These are phyloP conservation scores for Taurulus bubalis DNA, from an alignment of 2,113 vertebrate genomes.

Conservation along the genomic window DNA sequence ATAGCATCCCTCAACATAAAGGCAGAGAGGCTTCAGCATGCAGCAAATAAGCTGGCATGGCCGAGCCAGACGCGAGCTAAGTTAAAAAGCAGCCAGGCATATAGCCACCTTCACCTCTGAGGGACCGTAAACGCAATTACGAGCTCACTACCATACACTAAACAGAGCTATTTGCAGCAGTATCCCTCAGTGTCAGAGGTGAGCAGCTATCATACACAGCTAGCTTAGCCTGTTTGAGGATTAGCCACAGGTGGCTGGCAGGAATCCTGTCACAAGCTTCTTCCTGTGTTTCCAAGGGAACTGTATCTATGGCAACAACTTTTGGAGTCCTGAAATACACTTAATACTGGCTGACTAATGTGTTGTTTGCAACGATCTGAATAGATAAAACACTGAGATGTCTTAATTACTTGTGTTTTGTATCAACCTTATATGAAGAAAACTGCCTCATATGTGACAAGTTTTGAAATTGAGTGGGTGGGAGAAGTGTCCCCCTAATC, in stretches of 20 bases:
- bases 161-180: background rate
- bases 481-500: background rate
- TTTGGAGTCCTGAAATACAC: constrained; percentile 73
- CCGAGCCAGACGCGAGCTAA: background rate
- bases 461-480: background rate
- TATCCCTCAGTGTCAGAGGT: background rate
- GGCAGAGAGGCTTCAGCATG: constrained; percentile 3
- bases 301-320: constrained; percentile 83
- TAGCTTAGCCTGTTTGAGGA: constrained; percentile 55
- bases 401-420: constrained; percentile 12
- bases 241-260: constrained; percentile 81
- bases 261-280: constrained; percentile 75
- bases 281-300: constrained; percentile 77
- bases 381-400: constrained; percentile 19
- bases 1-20: constrained; percentile 17
- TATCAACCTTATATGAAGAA: background rate
- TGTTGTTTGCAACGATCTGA: constrained; percentile 48
- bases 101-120: background rate
- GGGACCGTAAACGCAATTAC: background rate
- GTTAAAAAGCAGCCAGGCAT: background rate
- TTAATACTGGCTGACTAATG: constrained; percentile 60
- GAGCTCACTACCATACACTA: background rate
- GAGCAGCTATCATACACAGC: constrained; percentile 39
- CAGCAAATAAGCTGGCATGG: constrained; percentile 5
- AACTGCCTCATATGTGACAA: background rate